These are phyloP conservation scores for Diglossa brunneiventris DNA, from an alignment of 2,113 vertebrate species.

Conservation along the genomic window DNA sequence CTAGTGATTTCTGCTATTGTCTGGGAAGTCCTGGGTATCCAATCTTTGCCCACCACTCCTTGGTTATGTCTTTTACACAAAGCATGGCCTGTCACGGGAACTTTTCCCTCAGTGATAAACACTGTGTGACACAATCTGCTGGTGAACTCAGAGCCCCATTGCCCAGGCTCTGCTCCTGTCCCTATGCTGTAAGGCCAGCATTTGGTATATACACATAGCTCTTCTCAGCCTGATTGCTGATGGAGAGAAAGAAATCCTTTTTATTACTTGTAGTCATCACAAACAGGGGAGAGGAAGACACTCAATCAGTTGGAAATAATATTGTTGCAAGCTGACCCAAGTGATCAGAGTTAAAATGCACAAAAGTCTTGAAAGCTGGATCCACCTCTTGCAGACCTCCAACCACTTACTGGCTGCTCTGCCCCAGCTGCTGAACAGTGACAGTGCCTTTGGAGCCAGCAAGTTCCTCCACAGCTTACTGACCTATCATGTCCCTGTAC, in stretches of 20 bases:
- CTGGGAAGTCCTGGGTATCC: background rate
- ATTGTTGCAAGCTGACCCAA: background rate
- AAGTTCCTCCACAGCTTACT: background rate
- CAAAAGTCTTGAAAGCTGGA: background rate
- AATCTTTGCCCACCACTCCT: background rate
- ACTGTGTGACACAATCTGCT: background rate
- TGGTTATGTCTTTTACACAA: background rate
- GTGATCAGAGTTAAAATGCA: background rate
- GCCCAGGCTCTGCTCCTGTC: background rate
- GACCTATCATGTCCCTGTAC: background rate
- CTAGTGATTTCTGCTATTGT: background rate
- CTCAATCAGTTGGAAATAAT: background rate
- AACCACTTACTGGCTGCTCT: background rate
- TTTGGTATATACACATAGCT: background rate
- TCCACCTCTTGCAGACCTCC: background rate
- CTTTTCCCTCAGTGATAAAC: background rate
- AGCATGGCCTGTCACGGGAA: fast-evolving
- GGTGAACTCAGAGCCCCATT: background rate
- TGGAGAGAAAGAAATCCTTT: background rate
- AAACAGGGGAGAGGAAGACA: background rate
- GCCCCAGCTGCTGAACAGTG: background rate
- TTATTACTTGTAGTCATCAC: background rate
- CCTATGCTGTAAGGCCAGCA: background rate
- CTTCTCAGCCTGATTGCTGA: background rate
- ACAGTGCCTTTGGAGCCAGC: background rate